Evolutionary conservation across 1,140 invertebrate genomes (phyloP).

Genomic region (Diachasma alloeum): DNA sequence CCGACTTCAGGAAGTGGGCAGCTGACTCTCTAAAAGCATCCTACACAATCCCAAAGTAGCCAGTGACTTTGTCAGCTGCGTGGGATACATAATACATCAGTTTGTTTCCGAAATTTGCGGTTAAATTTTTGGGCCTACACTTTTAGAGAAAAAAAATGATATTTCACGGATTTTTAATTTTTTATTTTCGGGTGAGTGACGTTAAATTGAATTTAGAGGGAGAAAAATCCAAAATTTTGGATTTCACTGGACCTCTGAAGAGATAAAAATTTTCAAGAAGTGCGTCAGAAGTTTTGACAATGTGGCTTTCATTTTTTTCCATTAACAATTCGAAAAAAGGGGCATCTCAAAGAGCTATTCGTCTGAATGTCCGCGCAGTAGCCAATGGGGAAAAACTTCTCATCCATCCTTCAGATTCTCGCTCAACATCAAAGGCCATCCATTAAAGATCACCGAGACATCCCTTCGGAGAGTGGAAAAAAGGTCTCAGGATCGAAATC

Average conservation of each 20-base stretch:
- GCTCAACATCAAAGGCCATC: slow-evolving; percentile 34
- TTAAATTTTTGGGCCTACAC: background rate
- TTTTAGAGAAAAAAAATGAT: background rate
- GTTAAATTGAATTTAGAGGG: too few species aligned
- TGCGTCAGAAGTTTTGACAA: background rate
- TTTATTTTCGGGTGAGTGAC: background rate
- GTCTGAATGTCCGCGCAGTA: background rate
- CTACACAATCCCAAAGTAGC: background rate
- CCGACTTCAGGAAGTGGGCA: slow-evolving; percentile 7
- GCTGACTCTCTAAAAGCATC: slow-evolving; percentile 11
- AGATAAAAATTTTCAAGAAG: too few species aligned
- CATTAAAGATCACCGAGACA: slow-evolving; percentile 29
- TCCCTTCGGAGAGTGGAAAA: background rate
- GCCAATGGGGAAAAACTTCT: slow-evolving; percentile 6
- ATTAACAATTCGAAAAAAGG: too few species aligned
- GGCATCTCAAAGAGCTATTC: background rate
- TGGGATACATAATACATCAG: slow-evolving; percentile 3
- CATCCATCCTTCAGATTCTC: slow-evolving; percentile 23
- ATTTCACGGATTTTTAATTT: background rate
- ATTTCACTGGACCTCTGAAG: too few species aligned
- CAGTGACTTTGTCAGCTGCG: slow-evolving; percentile 6
- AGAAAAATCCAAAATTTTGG: too few species aligned
- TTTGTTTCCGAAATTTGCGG: background rate
- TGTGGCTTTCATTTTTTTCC: too few species aligned
- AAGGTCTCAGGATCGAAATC: background rate